Conservation (phyloP, 1,140 invertebrate species). For the Cotesia chilonis region DNA sequence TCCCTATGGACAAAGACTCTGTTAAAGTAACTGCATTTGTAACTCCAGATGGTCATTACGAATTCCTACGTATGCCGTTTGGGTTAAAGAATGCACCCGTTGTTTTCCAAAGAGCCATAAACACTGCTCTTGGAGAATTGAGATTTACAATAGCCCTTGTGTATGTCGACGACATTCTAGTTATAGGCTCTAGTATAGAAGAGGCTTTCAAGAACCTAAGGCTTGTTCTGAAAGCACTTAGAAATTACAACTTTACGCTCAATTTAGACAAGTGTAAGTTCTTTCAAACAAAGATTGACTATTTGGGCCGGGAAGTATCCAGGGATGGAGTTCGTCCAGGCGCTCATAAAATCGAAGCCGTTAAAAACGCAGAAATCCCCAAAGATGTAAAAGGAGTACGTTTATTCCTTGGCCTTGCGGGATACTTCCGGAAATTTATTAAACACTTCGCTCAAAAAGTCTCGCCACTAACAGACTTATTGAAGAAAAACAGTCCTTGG, state of each 20-base stretch:
- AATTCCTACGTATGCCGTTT: conserved; percentile 61
- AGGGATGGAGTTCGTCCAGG: conserved; percentile 39
- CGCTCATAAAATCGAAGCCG: conserved; percentile 48
- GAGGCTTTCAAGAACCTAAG: conserved; percentile 41
- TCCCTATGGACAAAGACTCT: conserved; percentile 20
- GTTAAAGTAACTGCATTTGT: conserved; percentile 40
- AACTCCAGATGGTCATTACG: conserved; percentile 43
- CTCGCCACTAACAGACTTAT: conserved; percentile 43
- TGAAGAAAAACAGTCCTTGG: conserved; percentile 16
- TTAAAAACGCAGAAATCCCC: conserved; percentile 49
- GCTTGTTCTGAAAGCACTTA: conserved; percentile 37
- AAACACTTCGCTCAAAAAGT: conserved; percentile 26
- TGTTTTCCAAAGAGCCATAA: conserved; percentile 53
- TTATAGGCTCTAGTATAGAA: conserved; percentile 32
- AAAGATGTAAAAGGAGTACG: conserved; percentile 48
- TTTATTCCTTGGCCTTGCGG: conserved; percentile 49
- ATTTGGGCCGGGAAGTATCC: conserved; percentile 47
- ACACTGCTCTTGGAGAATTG: conserved; percentile 14
- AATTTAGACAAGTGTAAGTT: conserved; percentile 38
- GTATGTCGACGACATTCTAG: conserved; percentile 41
- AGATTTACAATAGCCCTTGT: conserved; percentile 20
- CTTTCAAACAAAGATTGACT: conserved; percentile 45
- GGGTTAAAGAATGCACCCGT: conserved; percentile 61
- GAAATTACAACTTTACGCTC: conserved; percentile 33
- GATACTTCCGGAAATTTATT: conserved; percentile 54